Conservation (phyloP, 2,888 invertebrate species). For the Agonopterix arenella region DNA sequence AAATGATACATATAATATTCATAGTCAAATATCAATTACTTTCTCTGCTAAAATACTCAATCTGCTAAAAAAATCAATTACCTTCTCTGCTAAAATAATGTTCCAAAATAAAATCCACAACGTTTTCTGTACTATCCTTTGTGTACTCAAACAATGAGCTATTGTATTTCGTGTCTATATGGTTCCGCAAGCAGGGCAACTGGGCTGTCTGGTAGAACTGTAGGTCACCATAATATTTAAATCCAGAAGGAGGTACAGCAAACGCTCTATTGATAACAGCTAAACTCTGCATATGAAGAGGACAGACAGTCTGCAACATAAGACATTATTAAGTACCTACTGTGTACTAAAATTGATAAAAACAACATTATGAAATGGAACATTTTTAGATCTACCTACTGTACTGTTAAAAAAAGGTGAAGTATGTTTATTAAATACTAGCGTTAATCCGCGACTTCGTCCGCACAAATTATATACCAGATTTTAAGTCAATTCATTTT, state of each 20-base stretch:
- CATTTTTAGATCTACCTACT: no score
- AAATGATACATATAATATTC: no score
- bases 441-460: no score
- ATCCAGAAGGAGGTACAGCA: slow-evolving; percentile 41
- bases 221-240: slow-evolving; percentile 63
- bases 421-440: no score
- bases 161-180: slow-evolving; percentile 75
- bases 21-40: slow-evolving; percentile 66
- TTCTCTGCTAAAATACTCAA: slow-evolving; percentile 79
- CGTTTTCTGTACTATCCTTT: slow-evolving; percentile 50
- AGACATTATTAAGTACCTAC: no score
- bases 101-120: slow-evolving; percentile 71
- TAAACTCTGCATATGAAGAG: slow-evolving; percentile 74
- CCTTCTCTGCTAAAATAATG: slow-evolving; percentile 78
- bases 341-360: no score
- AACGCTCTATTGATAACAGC: slow-evolving; percentile 64
- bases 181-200: slow-evolving; percentile 61
- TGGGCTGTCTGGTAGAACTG: slow-evolving; percentile 63
- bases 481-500: no score
- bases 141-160: slow-evolving; percentile 62
- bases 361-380: no score
- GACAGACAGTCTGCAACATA: slow-evolving; percentile 64
- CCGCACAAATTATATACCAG: no score
- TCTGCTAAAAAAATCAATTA: no score
- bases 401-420: no score